These are phyloP conservation scores for Planococcus citri DNA, from an alignment of 1,140 invertebrate species.

Conservation along the genomic window DNA sequence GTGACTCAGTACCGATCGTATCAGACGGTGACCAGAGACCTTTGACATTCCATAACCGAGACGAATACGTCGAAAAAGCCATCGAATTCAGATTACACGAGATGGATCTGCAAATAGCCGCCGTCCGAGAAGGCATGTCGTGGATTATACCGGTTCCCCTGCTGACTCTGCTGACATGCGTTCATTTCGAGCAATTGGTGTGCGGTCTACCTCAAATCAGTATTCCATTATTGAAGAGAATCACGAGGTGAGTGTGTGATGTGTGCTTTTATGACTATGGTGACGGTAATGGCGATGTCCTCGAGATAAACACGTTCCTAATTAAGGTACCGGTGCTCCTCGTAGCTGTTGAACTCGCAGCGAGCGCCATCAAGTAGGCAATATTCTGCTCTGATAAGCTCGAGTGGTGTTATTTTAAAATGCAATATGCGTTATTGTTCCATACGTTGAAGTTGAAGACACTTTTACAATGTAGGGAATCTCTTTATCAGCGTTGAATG, in stretches of 20 bases:
- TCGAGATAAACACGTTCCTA: background rate
- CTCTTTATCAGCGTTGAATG: no score
- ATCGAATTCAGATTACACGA: constrained; percentile 48
- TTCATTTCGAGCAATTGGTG: constrained; percentile 49
- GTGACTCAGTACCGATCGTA: constrained; percentile 45
- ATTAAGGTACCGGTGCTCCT: no score
- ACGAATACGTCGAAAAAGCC: constrained; percentile 48
- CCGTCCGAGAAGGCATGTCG: constrained; percentile 51
- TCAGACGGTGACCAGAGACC: constrained; percentile 46
- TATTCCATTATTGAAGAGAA: constrained; percentile 45
- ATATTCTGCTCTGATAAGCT: no score
- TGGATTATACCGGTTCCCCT: constrained; percentile 52
- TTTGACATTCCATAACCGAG: constrained; percentile 46
- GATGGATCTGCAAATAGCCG: constrained; percentile 47
- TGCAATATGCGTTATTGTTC: no score
- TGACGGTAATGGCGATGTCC: no score
- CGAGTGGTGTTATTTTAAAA: no score
- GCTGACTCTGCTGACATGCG: constrained; percentile 45
- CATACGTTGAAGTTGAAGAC: no score
- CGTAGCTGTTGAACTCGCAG: no score
- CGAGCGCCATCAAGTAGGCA: no score
- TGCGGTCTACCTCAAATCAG: constrained; percentile 53
- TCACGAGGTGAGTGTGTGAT: constrained; percentile 41
- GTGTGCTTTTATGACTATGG: background rate
- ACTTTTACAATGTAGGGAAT: no score